Conservation (phyloP, 2,797 vertebrate species). For the Onychomys torridus region DNA sequence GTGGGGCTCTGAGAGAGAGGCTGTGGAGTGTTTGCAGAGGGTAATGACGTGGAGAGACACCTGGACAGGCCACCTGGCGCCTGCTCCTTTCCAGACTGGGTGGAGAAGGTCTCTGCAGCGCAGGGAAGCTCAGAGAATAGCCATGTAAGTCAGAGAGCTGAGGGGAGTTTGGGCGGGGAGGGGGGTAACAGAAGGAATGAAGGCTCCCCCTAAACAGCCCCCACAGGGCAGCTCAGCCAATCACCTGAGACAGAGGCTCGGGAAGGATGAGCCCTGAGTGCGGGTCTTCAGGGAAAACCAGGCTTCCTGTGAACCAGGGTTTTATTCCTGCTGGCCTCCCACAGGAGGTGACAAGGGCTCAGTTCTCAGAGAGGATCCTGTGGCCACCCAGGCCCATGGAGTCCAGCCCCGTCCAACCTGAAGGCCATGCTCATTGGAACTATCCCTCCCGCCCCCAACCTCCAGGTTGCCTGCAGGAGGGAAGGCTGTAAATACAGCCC, state of each 20-base stretch:
- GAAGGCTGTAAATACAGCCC: conserved; percentile 92
- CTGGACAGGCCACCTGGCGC: neutral
- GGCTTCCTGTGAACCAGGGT: neutral
- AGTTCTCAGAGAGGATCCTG: neutral
- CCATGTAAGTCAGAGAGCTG: neutral
- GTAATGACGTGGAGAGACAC: conserved; percentile 20
- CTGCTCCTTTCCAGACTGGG: neutral
- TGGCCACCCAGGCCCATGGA: neutral
- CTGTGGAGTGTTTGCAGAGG: conserved; percentile 59
- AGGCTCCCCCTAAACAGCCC: neutral
- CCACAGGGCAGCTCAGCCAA: neutral
- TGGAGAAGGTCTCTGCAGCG: neutral
- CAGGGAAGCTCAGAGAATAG: neutral
- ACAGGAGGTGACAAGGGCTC: neutral
- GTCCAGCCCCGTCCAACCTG: neutral
- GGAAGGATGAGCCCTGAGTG: neutral
- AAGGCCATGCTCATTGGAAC: neutral
- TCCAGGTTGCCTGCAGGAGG: conserved; percentile 92
- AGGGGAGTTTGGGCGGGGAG: neutral
- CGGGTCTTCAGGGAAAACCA: neutral
- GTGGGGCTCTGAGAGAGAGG: conserved; percentile 55
- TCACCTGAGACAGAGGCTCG: neutral
- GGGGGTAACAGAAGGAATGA: neutral
- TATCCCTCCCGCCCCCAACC: conserved; percentile 21
- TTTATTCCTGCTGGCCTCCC: neutral